These are phyloP conservation scores for Melospiza georgiana DNA, from an alignment of 2,113 vertebrate genomes.

Conservation along the genomic window DNA sequence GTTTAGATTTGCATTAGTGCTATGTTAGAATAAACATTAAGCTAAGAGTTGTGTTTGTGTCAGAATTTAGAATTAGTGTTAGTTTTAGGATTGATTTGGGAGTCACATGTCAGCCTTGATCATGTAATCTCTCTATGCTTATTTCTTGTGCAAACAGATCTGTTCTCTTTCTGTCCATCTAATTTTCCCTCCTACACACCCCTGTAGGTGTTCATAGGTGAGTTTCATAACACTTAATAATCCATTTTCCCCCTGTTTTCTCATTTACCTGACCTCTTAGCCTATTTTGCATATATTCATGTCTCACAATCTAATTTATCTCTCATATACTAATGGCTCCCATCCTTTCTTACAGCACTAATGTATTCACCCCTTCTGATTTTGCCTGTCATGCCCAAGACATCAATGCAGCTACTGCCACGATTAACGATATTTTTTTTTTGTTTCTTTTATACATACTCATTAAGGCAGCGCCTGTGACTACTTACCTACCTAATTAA, in stretches of 20 bases:
- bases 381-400: neutral
- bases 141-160: constrained; percentile 13
- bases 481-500: constrained; percentile 16
- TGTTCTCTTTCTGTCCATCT: neutral
- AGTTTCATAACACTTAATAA: constrained; percentile 14
- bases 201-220: neutral
- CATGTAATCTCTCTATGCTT: neutral
- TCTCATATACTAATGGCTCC: neutral
- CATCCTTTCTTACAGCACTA: neutral
- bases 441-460: neutral
- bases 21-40: neutral
- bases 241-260: neutral
- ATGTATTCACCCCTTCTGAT: neutral
- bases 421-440: neutral
- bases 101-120: neutral
- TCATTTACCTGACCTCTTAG: constrained; percentile 30
- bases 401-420: neutral
- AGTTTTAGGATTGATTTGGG: neutral
- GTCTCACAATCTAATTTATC: neutral
- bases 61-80: neutral
- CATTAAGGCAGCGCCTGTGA: neutral
- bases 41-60: neutral
- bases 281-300: neutral
- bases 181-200: neutral
- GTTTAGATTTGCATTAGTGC: neutral